phyloP scores from a whole-genome alignment of 2,888 invertebrate genomes.

The Standfussiana lucernea region DNA sequence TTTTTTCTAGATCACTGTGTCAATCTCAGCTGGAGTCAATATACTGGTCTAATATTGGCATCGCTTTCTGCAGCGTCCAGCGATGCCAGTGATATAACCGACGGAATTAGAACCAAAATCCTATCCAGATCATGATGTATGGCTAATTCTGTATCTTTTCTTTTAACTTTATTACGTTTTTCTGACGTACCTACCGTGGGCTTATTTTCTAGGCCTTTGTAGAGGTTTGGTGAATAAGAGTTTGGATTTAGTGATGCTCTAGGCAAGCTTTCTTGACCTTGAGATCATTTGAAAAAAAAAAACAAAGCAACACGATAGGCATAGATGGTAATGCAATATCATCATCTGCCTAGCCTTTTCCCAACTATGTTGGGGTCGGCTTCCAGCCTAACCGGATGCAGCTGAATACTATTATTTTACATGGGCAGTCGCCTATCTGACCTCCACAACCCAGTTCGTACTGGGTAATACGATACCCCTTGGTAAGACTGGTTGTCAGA shows the following conservation, averaged over 20 bases:
- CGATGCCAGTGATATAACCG: slow-evolving; percentile 77
- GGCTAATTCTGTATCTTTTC: slow-evolving; percentile 66
- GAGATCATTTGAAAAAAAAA: neutral
- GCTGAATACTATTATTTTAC: too few species aligned
- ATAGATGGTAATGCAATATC: neutral
- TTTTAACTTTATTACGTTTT: slow-evolving; percentile 58
- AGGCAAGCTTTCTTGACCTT: neutral
- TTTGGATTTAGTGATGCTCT: neutral
- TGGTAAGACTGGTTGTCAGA: too few species aligned
- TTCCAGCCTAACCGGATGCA: too few species aligned
- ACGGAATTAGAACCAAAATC: slow-evolving; percentile 77
- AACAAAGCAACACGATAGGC: neutral
- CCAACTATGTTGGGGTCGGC: too few species aligned
- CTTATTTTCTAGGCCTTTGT: slow-evolving; percentile 37
- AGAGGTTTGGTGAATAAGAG: slow-evolving; percentile 5
- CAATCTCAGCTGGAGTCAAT: slow-evolving; percentile 72
- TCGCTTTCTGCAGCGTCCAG: slow-evolving; percentile 72
- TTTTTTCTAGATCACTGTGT: slow-evolving; percentile 71
- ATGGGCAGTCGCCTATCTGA: too few species aligned
- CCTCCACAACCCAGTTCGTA: too few species aligned
- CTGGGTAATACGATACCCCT: too few species aligned
- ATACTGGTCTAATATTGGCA: slow-evolving; percentile 73
- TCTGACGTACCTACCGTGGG: slow-evolving; percentile 43
- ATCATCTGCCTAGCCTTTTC: too few species aligned
- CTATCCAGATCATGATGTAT: slow-evolving; percentile 71